These are phyloP conservation scores for Parasteatoda tepidariorum DNA, from an alignment of 1,140 invertebrate species.

Conservation along the genomic window DNA sequence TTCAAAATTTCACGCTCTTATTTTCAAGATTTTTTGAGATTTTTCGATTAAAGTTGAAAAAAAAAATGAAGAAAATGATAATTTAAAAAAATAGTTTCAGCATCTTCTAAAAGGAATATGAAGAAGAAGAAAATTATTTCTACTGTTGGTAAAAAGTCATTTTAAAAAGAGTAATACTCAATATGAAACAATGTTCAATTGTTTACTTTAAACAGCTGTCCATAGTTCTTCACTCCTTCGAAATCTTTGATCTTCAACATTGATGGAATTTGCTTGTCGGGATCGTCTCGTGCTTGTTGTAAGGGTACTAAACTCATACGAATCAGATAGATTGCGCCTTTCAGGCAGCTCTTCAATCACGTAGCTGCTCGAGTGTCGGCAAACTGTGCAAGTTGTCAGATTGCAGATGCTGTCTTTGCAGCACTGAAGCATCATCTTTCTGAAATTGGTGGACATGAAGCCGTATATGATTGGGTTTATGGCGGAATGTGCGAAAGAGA, in stretches of 20 bases:
- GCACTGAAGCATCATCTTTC: conserved; percentile 67
- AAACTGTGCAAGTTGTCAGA: background rate
- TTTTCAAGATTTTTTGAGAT: no score
- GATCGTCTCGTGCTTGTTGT: conserved; percentile 42
- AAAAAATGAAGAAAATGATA: no score
- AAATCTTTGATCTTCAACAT: conserved; percentile 17
- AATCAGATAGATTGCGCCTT: conserved; percentile 10
- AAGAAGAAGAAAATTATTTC: no score
- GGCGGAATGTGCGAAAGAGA: conserved; percentile 68
- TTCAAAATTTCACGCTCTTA: no score
- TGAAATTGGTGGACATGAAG: conserved; percentile 73
- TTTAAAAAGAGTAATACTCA: no score
- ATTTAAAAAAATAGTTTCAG: no score
- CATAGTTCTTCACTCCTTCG: conserved; percentile 30
- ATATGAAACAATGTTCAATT: no score
- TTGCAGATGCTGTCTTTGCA: conserved; percentile 39
- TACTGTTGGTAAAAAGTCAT: no score
- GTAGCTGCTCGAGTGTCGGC: background rate
- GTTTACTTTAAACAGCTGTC: conserved; percentile 34
- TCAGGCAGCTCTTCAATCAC: background rate
- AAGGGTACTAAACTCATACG: conserved; percentile 52
- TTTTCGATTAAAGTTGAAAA: no score
- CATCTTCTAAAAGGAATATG: no score
- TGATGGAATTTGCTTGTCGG: conserved; percentile 15
- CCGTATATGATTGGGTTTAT: conserved; percentile 73